Base-by-base conservation (phyloP, 2,113 vertebrate species). In the crab-eating macaque (Macaca fascicularis) region DNA sequence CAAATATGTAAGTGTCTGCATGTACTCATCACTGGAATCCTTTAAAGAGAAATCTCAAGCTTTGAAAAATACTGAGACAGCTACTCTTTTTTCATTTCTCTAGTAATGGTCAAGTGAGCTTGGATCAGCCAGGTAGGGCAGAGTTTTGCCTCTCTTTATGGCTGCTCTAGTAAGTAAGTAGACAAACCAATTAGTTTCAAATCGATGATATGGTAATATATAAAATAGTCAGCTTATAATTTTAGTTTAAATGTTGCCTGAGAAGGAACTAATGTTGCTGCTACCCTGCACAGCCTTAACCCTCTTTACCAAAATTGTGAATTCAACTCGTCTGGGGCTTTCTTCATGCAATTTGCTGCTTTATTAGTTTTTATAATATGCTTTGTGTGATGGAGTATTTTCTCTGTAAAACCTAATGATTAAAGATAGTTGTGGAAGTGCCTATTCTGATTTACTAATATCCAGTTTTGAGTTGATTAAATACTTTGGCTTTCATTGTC, bases 391-490 rank as follows among this genome's bases (percentile, higher is more conserved):
- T 45, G 82, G 48, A 78, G 9, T 75, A 57, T 96, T 96, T 95
- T 55, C 88, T 96, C 81, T 89, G 5, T 87, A 69, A 95, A 96
- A 79, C 67, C 75, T 97, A 89, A 94, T 95, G 94, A 92, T 93
- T 95, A 96, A 95, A 96, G 67, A 72, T 87, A 67, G 91, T 83
- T 76, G 75, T 94, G 38, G 20, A 78, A 72, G 74, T 52, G 93
- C 82, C 89, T 92, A 0, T 92, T 89, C 23, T 94, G 79, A 97
- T 92, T 97, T 92, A 96, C 67, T 91, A 94, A 32, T 27, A 0
- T 79, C 78, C 55, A 89, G 64, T 64, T 97, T 85, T 89, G 81
- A 87, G 89, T 92, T 97, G 95, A 97, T 92, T 96, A 94, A 98
- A 94, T 96, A 79, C 52, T 94, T 95, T 4, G 72, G 69, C 64